Conservation (phyloP, 2,888 invertebrate species). For the Trichopria drosophilae region DNA sequence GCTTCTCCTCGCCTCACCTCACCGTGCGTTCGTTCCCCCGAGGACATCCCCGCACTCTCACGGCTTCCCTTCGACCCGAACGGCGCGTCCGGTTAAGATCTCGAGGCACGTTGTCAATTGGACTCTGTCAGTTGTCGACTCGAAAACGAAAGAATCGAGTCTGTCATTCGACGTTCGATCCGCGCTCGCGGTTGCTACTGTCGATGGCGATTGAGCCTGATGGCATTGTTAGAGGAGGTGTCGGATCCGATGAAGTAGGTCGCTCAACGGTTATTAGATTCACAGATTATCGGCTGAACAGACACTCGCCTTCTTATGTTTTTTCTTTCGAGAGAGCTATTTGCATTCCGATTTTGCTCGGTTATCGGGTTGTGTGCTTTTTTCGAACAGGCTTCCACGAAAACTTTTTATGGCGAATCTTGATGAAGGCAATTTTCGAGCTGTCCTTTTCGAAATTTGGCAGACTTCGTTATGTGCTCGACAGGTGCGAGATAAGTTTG, state of each 20-base stretch:
- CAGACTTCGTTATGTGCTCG: no score
- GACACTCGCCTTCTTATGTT: background rate
- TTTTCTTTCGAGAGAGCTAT: no score
- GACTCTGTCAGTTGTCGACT: conserved; percentile 14
- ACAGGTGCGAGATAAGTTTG: no score
- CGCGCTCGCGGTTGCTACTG: conserved; percentile 32
- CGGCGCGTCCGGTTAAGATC: conserved; percentile 44
- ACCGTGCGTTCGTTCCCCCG: background rate
- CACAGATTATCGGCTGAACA: conserved; percentile 6
- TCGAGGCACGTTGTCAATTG: conserved; percentile 41
- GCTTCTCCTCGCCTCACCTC: background rate
- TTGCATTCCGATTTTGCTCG: no score
- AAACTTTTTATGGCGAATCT: no score
- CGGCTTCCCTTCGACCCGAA: conserved; percentile 37
- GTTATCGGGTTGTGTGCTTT: no score
- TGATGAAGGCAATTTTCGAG: no score
- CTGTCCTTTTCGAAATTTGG: no score
- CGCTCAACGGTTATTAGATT: conserved; percentile 26
- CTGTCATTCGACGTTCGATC: conserved; percentile 35
- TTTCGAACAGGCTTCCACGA: no score
- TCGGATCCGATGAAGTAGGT: conserved; percentile 23
- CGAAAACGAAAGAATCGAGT: conserved; percentile 38
- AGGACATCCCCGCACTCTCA: conserved; percentile 37
- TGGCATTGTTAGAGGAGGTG: conserved; percentile 30
- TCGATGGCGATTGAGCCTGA: conserved; percentile 15